Evolutionary conservation across 2,888 invertebrate species (phyloP).

Genomic region (Drosophila diplacantha): DNA sequence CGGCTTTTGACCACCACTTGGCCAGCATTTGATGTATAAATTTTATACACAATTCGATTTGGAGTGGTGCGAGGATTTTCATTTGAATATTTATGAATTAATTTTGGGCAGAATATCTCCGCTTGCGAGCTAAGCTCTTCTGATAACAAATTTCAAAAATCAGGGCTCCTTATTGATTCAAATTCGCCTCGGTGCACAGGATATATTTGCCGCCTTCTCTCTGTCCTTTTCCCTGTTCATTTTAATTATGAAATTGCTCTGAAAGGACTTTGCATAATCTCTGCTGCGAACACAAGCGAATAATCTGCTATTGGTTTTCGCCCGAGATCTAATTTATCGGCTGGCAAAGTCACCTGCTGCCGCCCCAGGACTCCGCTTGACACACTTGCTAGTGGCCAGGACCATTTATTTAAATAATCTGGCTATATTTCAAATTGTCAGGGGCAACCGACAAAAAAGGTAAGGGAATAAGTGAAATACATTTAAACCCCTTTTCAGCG

Average conservation of each 20-base stretch:
- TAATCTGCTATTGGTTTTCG: conserved; percentile 18
- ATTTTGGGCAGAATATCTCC: conserved; percentile 12
- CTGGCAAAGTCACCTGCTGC: background rate
- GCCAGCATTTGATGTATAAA: conserved; percentile 55
- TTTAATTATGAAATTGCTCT: conserved; percentile 19
- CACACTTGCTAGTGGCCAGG: conserved; percentile 25
- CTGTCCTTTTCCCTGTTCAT: background rate
- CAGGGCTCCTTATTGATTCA: conserved; percentile 8
- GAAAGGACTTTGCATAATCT: conserved; percentile 29
- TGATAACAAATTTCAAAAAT: conserved; percentile 25
- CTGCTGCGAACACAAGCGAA: conserved; percentile 8
- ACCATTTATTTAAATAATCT: conserved; percentile 67
- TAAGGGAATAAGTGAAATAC: conserved; percentile 31
- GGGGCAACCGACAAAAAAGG: conserved; percentile 11
- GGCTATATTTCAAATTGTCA: conserved; percentile 62
- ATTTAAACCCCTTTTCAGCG: conserved; percentile 60
- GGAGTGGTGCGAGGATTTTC: conserved; percentile 55
- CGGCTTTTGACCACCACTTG: conserved; percentile 34
- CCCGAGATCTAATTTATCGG: conserved; percentile 21
- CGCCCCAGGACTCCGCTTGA: background rate
- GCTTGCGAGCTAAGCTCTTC: conserved; percentile 1
- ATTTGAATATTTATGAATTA: conserved; percentile 69
- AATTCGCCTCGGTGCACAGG: conserved; percentile 8
- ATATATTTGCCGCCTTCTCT: background rate
- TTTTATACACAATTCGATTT: conserved; percentile 69